phyloP scores from a whole-genome alignment of 2,113 vertebrate genomes.

The Actenoides hombroni region DNA sequence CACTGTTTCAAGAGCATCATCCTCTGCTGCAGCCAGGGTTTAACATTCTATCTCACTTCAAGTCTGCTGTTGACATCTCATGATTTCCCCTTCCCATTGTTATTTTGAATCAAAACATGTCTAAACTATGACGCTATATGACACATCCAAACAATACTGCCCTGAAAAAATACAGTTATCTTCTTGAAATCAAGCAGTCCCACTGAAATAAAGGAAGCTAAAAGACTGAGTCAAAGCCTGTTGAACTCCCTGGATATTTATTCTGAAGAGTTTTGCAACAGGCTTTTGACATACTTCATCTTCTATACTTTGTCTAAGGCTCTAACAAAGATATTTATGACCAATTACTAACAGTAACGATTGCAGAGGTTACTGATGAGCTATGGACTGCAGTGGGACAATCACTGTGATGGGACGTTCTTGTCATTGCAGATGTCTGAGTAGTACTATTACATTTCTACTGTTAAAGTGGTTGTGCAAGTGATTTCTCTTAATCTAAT shows the following conservation, averaged over 20 bases:
- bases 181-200: not conserved
- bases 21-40: not conserved
- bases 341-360: not conserved
- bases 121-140: not conserved
- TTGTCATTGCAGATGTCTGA: not conserved
- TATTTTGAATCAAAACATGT: not conserved
- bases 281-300: not conserved
- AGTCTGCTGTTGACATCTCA: not conserved
- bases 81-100: not conserved
- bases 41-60: not conserved
- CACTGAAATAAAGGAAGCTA: not conserved
- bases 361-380: not conserved
- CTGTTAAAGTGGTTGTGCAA: not conserved
- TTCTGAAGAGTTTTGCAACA: not conserved
- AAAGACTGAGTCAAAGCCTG: not conserved
- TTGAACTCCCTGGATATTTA: not conserved
- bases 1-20: not conserved
- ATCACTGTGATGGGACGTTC: not conserved
- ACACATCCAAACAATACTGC: not conserved
- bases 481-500: slow-evolving; percentile 46
- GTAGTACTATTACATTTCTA: not conserved
- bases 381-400: not conserved
- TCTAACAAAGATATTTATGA: not conserved
- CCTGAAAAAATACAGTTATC: not conserved
- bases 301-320: not conserved